phyloP scores from a whole-genome alignment of 2,797 vertebrate genomes.

The Poeciliopsis gracilis region DNA sequence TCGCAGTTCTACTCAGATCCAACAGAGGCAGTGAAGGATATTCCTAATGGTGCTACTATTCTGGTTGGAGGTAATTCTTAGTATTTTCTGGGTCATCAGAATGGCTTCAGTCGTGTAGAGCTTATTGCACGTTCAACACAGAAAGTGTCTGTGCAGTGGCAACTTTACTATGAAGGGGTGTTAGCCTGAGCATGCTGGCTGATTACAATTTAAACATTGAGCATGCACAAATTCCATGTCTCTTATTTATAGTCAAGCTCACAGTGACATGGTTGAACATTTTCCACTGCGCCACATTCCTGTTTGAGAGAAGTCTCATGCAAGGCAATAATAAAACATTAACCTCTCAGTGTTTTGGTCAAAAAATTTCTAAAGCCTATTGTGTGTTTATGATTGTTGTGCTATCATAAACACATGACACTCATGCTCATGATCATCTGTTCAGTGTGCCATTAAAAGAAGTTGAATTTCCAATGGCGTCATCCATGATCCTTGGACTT shows the following conservation, averaged over 20 bases:
- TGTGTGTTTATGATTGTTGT: not conserved
- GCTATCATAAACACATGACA: too few species aligned
- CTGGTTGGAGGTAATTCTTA: slow-evolving; percentile 91
- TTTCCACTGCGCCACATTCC: slow-evolving; percentile 52
- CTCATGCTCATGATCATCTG: not conserved
- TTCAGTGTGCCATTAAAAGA: not conserved
- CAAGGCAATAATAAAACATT: not conserved
- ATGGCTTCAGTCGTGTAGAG: not conserved
- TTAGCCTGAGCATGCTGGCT: slow-evolving; percentile 10
- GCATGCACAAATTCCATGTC: slow-evolving; percentile 31
- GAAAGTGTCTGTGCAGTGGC: not conserved
- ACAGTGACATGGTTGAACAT: slow-evolving; percentile 47
- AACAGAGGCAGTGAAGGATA: slow-evolving; percentile 91
- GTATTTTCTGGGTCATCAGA: not conserved
- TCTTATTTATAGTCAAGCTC: slow-evolving; percentile 67
- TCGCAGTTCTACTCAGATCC: slow-evolving; percentile 89
- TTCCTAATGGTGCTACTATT: slow-evolving; percentile 88
- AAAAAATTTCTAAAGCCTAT: not conserved
- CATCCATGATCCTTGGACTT: slow-evolving; percentile 7
- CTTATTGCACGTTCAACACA: not conserved
- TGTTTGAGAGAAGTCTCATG: not conserved
- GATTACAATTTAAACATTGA: slow-evolving; percentile 15
- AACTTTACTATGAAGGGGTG: not conserved
- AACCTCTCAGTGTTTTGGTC: not conserved
- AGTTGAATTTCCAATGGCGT: not conserved